Percentiles rank a stretch among this genome's conserved stretches.
These are phyloP conservation scores for Syngnathus typhle DNA, from an alignment of 2,113 vertebrate species.

Conservation along the genomic window DNA sequence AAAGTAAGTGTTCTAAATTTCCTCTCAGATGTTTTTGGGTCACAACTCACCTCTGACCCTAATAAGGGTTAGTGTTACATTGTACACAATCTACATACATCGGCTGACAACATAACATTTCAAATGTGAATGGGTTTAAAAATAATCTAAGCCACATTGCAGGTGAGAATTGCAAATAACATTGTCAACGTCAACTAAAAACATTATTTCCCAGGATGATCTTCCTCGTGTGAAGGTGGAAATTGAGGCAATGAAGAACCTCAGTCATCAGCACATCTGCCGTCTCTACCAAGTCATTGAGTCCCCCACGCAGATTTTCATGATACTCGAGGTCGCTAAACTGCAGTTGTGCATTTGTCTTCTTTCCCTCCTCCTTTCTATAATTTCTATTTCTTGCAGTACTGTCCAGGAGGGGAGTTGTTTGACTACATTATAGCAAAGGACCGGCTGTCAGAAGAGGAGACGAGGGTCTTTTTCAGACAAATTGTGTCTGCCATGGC, in stretches of 20 bases:
- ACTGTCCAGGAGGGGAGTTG: slow-evolving; percentile 92
- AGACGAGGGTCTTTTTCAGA: slow-evolving; percentile 85
- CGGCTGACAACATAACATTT: too few species aligned
- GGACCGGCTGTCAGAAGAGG: slow-evolving; percentile 84
- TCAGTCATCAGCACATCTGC: slow-evolving; percentile 91
- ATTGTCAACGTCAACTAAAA: not conserved
- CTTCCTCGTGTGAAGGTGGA: slow-evolving; percentile 87
- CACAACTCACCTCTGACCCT: too few species aligned
- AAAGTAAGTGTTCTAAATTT: too few species aligned
- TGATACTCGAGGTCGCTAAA: slow-evolving; percentile 80
- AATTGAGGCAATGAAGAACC: slow-evolving; percentile 90
- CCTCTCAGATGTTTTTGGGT: too few species aligned
- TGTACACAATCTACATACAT: too few species aligned
- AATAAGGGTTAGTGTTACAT: too few species aligned
- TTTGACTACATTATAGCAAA: slow-evolving; percentile 95
- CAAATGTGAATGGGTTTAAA: too few species aligned
- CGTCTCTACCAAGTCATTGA: slow-evolving; percentile 90
- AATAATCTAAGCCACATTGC: too few species aligned
- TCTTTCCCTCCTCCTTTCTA: not conserved
- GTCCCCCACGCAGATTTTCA: slow-evolving; percentile 86
- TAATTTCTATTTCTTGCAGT: slow-evolving; percentile 60
- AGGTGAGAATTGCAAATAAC: not conserved
- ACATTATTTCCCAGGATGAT: slow-evolving; percentile 74
- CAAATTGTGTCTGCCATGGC: slow-evolving; percentile 92
- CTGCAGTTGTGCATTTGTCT: not conserved